Percentiles rank a stretch among this genome's conserved stretches.
Evolutionary conservation across 2,888 invertebrate genomes (phyloP).

Genomic region (Chymomyza fuscimana): DNA sequence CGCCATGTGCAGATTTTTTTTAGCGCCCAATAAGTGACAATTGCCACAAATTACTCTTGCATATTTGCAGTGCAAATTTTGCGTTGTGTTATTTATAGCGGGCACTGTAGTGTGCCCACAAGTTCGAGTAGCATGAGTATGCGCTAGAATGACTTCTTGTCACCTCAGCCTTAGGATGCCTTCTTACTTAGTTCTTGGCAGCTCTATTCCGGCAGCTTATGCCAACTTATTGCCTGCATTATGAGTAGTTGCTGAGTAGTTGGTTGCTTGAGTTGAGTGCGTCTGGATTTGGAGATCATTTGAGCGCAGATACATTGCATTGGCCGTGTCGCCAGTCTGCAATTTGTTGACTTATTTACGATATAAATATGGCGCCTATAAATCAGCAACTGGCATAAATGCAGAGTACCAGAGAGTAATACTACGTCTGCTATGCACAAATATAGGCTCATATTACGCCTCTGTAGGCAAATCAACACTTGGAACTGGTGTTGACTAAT

Average conservation of each 20-base stretch:
- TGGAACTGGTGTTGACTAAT: neutral
- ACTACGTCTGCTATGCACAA: neutral
- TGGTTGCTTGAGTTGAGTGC: neutral
- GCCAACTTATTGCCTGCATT: constrained; percentile 45
- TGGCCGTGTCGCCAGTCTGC: constrained; percentile 9
- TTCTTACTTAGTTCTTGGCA: neutral
- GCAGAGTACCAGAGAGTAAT: neutral
- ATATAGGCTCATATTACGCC: neutral
- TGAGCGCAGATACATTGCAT: constrained; percentile 7
- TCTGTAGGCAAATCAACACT: neutral
- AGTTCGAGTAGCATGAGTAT: neutral
- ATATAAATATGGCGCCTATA: constrained; percentile 27
- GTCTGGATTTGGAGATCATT: neutral
- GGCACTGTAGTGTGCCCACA: neutral
- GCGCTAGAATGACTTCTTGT: neutral
- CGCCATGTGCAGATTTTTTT: constrained; percentile 16
- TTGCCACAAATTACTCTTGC: constrained; percentile 65
- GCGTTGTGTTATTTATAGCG: neutral
- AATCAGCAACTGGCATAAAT: constrained; percentile 4
- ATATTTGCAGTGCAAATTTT: constrained; percentile 16
- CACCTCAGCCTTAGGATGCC: neutral
- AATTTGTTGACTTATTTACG: constrained; percentile 46
- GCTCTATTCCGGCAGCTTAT: constrained; percentile 17
- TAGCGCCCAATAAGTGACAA: constrained; percentile 53
- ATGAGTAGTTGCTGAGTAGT: constrained; percentile 27